Evolutionary conservation across 2,113 vertebrate genomes (phyloP).

Genomic region (Callaeas wilsoni): DNA sequence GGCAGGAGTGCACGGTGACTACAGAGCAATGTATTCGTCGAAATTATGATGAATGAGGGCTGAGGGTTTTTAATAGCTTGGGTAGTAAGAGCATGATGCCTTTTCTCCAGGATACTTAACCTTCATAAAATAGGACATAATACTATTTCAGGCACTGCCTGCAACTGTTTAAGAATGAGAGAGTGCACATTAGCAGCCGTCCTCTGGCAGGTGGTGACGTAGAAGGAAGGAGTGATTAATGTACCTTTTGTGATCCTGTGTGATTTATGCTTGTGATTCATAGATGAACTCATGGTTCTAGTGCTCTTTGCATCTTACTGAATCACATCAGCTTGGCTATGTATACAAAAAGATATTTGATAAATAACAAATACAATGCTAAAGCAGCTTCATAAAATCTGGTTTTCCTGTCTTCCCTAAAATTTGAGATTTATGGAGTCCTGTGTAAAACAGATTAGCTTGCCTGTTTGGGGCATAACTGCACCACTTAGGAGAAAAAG

Average conservation of each 20-base stretch:
- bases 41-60: background rate
- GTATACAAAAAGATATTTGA: background rate
- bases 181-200: background rate
- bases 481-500: background rate
- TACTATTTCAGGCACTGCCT: background rate
- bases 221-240: background rate
- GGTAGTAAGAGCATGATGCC: background rate
- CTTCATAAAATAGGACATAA: slow-evolving; percentile 10
- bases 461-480: background rate
- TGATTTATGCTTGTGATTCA: background rate
- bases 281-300: background rate
- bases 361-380: background rate
- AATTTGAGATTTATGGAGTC: background rate
- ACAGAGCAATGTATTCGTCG: rapidly evolving
- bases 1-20: background rate
- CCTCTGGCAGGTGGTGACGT: background rate
- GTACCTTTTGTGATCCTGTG: background rate
- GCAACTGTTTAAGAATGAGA: background rate
- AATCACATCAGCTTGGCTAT: background rate
- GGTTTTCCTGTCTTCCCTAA: background rate
- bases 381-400: background rate
- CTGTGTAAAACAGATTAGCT: background rate
- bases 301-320: background rate
- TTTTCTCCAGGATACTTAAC: slow-evolving; percentile 21
- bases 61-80: background rate